Evolutionary conservation across 2,797 vertebrate genomes (phyloP), one percentile per base, ranked within the genome.

Genomic region (Enteromius viviparus): DNA sequence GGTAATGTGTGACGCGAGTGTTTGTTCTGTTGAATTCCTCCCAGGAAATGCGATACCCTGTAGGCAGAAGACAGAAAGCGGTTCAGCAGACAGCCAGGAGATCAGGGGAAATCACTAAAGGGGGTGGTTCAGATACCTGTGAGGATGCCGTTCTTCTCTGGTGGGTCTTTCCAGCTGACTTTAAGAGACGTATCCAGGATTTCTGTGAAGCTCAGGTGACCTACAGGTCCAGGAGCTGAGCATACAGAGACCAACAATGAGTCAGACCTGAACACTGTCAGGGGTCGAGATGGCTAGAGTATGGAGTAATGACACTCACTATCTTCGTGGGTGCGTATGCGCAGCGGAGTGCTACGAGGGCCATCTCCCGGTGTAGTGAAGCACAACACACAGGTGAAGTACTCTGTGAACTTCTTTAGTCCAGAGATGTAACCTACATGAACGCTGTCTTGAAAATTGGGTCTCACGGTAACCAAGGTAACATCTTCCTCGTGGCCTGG

Each of bases 11-110:
- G 34, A 99, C 98, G 0, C 98, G 94, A 0, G 97, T 99, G 93
- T 99, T 99, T 10, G 98, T 99, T 32, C 97, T 96, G 93, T 99
- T 99, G 89, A 94, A 99, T 85, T 99, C 97, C 89, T 99, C 98
- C 98, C 97, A 99, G 1, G 98, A 99, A 91, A 99, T 98, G 8
- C 97, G 95, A 89, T 99, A 99, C 11, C 98, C 98, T 99, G 91
- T 6, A 55, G 19, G 6, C 9, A 62, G 45, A 71, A 64, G 11
- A 76, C 51, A 37, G 19, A 9, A 66, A 29, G 9, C 0, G 34
- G 6, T 65, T 78, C 26, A 74, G 66, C 14, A 15, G 6, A 47
- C 4, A 53, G 29, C 40, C 65, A 21, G 32, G 71, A 47, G 19
- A 78, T 78, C 53, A 8, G 76, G 34, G 77, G 19, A 64, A n/a